Evolutionary conservation across 2,113 vertebrate genomes (phyloP).

Genomic region (Oreochromis spilurus): DNA sequence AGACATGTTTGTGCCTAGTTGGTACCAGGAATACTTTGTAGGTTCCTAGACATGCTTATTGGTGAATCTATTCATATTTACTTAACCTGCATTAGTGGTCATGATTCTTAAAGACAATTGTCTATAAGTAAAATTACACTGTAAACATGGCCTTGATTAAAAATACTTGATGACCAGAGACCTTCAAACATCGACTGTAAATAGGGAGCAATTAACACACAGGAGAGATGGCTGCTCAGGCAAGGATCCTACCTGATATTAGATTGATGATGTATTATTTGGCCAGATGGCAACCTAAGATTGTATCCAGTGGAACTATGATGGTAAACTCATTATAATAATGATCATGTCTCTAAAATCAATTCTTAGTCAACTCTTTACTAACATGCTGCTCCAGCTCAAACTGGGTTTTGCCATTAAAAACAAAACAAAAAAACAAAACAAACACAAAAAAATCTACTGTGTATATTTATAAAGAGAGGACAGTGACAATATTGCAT

Average conservation of each 20-base stretch:
- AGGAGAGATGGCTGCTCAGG: neutral
- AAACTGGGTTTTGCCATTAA: neutral
- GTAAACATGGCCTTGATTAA: neutral
- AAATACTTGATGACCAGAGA: neutral
- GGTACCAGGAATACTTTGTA: neutral
- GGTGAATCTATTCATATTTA: neutral
- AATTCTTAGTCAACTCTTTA: neutral
- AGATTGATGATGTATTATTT: neutral
- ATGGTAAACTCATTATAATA: neutral
- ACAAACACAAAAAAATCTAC: neutral
- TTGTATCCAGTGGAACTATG: neutral
- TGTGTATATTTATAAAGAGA: neutral
- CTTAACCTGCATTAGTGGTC: neutral
- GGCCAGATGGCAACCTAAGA: neutral
- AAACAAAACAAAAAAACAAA: neutral
- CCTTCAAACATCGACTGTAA: slow-evolving; percentile 4
- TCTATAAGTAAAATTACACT: neutral
- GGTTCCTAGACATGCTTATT: neutral
- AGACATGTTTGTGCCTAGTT: neutral
- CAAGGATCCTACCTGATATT: neutral
- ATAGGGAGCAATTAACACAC: slow-evolving; percentile 35
- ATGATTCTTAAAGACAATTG: neutral
- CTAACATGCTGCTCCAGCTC: neutral
- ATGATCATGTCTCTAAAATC: neutral
- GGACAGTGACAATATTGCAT: neutral